Evolutionary conservation across 2,797 vertebrate genomes (phyloP).

Genomic region (Naso thynnoides): DNA sequence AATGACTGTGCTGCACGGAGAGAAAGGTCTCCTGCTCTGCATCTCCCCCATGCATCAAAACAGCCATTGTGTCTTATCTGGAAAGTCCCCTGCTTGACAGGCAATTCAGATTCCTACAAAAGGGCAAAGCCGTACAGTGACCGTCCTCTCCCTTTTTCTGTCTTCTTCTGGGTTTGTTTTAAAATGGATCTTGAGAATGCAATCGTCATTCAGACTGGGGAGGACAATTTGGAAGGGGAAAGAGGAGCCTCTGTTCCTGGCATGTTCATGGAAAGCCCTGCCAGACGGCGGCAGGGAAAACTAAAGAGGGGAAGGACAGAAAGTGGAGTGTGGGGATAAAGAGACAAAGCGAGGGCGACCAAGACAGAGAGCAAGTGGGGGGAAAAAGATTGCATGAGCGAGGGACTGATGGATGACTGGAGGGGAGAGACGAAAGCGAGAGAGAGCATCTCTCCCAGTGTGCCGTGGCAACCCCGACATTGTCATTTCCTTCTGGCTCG

Average conservation of each 20-base stretch:
- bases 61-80: conserved; percentile 54
- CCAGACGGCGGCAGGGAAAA: conserved; percentile 24
- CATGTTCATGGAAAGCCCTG: conserved; percentile 70
- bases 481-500: conserved; percentile 66
- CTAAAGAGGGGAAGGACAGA: conserved; percentile 15
- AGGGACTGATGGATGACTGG: conserved; percentile 55
- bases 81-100: conserved; percentile 51
- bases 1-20: conserved; percentile 54
- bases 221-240: conserved; percentile 59
- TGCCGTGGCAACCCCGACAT: conserved; percentile 54
- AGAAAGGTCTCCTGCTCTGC: conserved; percentile 34
- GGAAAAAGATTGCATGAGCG: conserved; percentile 21
- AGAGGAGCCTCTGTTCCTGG: conserved; percentile 55
- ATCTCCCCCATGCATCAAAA: conserved; percentile 44
- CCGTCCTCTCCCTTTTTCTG: not conserved
- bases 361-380: conserved; percentile 14
- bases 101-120: conserved; percentile 61
- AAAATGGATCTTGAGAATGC: conserved; percentile 69
- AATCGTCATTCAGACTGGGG: conserved; percentile 67
- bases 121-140: not conserved
- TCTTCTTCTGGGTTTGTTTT: conserved; percentile 45
- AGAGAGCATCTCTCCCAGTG: conserved; percentile 34
- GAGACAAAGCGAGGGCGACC: not conserved
- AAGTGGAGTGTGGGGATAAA: conserved; percentile 38
- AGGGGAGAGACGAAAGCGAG: conserved; percentile 20